Percentiles rank a stretch among this genome's conserved stretches.
Evolutionary conservation across 2,888 invertebrate genomes (phyloP).

Genomic region (Ophioninae sp.): DNA sequence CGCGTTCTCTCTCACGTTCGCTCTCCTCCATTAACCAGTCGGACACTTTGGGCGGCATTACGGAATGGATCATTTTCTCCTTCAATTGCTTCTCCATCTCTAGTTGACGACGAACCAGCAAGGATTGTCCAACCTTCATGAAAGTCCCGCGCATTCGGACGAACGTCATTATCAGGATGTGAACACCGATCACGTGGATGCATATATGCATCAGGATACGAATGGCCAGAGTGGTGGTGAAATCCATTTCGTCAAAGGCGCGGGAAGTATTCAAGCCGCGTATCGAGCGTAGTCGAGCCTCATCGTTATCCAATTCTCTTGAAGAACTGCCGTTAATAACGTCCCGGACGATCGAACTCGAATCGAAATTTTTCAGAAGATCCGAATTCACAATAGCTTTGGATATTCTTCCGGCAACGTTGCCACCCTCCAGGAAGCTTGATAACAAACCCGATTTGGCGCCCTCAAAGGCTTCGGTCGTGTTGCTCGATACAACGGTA

Average conservation of each 20-base stretch:
- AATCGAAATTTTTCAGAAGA: slow-evolving; percentile 65
- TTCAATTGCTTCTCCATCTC: slow-evolving; percentile 97
- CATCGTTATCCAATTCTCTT: neutral
- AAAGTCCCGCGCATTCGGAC: slow-evolving; percentile 97
- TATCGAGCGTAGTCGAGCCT: neutral
- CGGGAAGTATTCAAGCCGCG: slow-evolving; percentile 16
- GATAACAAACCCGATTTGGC: slow-evolving; percentile 61
- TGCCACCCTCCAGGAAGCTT: slow-evolving; percentile 53
- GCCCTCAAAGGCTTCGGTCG: slow-evolving; percentile 6
- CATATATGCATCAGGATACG: slow-evolving; percentile 92
- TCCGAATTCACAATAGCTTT: slow-evolving; percentile 59
- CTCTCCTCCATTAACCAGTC: slow-evolving; percentile 91
- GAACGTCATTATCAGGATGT: slow-evolving; percentile 95
- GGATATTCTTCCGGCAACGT: slow-evolving; percentile 58
- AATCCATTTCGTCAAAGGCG: slow-evolving; percentile 69
- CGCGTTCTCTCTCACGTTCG: slow-evolving; percentile 84
- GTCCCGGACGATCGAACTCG: slow-evolving; percentile 60
- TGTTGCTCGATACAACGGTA: neutral
- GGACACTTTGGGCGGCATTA: slow-evolving; percentile 97
- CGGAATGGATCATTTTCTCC: slow-evolving; percentile 98
- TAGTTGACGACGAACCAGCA: slow-evolving; percentile 93
- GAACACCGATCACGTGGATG: slow-evolving; percentile 95
- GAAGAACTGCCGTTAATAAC: slow-evolving; percentile 35
- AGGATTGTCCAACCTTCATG: slow-evolving; percentile 97
- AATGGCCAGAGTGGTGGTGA: slow-evolving; percentile 82